These are phyloP conservation scores for Zosterops borbonicus DNA, from an alignment of 2,113 vertebrate species.

Conservation along the genomic window DNA sequence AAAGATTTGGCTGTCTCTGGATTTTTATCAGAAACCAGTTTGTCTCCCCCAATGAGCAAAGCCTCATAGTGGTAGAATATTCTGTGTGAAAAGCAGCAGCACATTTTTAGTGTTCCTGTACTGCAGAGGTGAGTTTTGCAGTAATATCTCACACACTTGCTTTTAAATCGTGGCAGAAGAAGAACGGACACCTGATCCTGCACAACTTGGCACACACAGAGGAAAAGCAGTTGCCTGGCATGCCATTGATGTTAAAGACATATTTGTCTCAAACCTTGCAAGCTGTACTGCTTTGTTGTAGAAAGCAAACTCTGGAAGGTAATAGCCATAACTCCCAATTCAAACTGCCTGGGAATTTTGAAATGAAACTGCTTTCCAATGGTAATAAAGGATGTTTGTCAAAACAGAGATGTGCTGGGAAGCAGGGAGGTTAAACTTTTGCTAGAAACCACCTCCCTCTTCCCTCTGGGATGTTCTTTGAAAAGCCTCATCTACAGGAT, in stretches of 20 bases:
- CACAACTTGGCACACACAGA: fast-evolving
- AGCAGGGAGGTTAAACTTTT: not conserved
- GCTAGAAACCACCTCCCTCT: fast-evolving
- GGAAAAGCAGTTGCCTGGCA: not conserved
- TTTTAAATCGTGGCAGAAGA: not conserved
- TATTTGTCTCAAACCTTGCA: not conserved
- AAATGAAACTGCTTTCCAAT: not conserved
- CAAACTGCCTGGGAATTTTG: not conserved
- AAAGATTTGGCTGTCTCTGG: not conserved
- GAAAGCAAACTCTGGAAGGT: not conserved
- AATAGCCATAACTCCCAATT: not conserved
- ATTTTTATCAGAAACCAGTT: not conserved
- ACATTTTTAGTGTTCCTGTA: not conserved
- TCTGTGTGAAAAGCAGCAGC: not conserved
- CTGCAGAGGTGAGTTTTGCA: not conserved
- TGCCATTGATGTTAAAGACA: not conserved
- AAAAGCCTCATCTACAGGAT: not conserved
- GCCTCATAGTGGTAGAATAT: not conserved
- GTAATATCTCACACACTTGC: not conserved
- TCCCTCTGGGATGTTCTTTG: not conserved
- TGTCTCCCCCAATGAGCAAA: not conserved
- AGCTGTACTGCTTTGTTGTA: not conserved
- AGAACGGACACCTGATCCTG: not conserved
- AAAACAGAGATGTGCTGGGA: not conserved
- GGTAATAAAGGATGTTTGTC: not conserved